Conservation (phyloP, 1,140 invertebrate genomes). For the Drosophila eugracilis region DNA sequence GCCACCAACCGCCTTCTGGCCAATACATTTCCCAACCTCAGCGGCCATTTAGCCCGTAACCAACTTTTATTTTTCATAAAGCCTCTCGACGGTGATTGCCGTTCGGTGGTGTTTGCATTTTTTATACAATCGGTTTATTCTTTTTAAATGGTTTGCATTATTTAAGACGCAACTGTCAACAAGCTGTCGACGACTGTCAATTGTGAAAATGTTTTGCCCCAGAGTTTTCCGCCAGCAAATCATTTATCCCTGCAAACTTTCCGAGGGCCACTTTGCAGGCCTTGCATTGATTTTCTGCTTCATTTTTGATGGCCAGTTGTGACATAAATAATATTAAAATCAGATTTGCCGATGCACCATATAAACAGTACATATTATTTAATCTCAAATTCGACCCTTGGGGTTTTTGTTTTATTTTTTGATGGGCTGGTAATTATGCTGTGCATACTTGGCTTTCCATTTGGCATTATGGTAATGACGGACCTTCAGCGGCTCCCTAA, state of each 20-base stretch:
- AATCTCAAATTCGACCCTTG: conserved; percentile 7
- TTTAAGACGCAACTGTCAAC: conserved; percentile 52
- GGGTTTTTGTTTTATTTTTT: conserved; percentile 3
- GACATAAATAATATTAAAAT: conserved; percentile 28
- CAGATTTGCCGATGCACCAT: conserved; percentile 3
- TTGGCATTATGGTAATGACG: conserved; percentile 61
- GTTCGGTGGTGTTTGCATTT: conserved; percentile 9
- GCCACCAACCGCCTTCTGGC: conserved; percentile 3
- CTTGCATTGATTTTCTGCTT: conserved; percentile 32
- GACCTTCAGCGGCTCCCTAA: conserved; percentile 17
- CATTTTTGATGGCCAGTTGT: conserved; percentile 25
- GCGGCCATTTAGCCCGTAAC: conserved; percentile 8
- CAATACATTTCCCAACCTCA: not conserved
- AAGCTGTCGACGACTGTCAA: conserved; percentile 30
- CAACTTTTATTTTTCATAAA: conserved; percentile 38
- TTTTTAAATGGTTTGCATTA: conserved; percentile 48
- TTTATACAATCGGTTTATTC: conserved; percentile 32
- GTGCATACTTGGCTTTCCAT: not conserved
- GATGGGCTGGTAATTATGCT: conserved; percentile 38
- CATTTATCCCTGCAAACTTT: conserved; percentile 5
- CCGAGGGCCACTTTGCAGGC: not conserved
- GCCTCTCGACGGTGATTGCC: conserved; percentile 1
- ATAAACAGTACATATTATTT: conserved; percentile 5
- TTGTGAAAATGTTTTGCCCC: conserved; percentile 13
- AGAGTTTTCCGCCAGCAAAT: conserved; percentile 15